These are phyloP conservation scores for Coregonus suidteri DNA, from an alignment of 2,797 vertebrate species.

Conservation along the genomic window DNA sequence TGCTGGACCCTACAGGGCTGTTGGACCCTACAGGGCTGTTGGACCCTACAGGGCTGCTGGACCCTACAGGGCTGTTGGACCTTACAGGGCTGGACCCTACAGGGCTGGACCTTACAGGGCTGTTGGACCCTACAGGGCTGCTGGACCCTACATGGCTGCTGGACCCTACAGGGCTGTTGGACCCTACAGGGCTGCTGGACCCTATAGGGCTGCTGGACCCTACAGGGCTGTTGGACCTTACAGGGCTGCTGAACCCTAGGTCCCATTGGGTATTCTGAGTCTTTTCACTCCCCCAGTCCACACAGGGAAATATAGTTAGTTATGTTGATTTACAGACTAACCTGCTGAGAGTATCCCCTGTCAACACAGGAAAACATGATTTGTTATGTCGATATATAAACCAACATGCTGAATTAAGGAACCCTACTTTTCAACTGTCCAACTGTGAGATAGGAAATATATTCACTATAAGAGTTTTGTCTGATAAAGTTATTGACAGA, in stretches of 20 bases:
- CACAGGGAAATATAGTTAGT: background rate
- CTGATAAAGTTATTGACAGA: background rate
- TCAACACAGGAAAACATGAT: background rate
- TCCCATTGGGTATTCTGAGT: conserved; percentile 44
- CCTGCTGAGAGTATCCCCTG: background rate
- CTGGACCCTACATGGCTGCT: conserved; percentile 37
- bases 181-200: conserved; percentile 35
- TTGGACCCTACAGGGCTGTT: conserved; percentile 38
- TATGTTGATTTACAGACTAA: background rate
- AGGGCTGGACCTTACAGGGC: conserved; percentile 35
- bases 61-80: conserved; percentile 35
- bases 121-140: conserved; percentile 33
- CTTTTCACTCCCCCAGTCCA: background rate
- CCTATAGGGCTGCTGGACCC: conserved; percentile 34
- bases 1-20: conserved; percentile 34
- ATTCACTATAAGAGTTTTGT: background rate
- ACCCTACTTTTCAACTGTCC: background rate
- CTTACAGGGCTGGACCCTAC: conserved; percentile 34
- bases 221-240: conserved; percentile 35
- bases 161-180: conserved; percentile 37
- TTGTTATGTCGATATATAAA: conserved; percentile 20
- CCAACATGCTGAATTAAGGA: background rate
- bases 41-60: conserved; percentile 36
- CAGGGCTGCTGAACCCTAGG: conserved; percentile 35
- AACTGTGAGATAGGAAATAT: background rate